Conservation (phyloP, 2,113 vertebrate genomes). For the Calidris pygmaea region DNA sequence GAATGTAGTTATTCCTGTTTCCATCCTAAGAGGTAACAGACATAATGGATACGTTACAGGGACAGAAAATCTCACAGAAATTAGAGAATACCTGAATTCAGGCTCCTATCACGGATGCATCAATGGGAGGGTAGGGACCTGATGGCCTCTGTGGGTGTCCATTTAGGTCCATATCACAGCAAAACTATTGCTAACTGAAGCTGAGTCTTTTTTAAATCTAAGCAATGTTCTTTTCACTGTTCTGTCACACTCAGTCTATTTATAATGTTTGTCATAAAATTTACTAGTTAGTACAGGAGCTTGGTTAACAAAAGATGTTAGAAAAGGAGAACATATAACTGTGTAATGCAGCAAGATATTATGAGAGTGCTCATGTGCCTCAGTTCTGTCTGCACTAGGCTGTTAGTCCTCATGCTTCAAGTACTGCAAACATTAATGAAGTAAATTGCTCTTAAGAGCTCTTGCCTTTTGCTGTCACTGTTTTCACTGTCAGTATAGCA, state of each 20-base stretch:
- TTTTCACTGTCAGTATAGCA: background rate
- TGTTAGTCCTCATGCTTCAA: background rate
- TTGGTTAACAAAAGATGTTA: background rate
- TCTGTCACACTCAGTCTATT: background rate
- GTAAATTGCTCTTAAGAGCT: background rate
- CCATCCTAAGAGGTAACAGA: background rate
- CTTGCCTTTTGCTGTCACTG: background rate
- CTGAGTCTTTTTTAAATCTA: background rate
- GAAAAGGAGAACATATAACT: background rate
- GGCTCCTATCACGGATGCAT: background rate
- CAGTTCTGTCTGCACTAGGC: background rate
- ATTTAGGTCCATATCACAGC: background rate
- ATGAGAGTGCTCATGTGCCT: background rate
- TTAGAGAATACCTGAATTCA: background rate
- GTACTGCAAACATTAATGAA: background rate
- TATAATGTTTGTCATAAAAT: background rate
- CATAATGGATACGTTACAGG: background rate
- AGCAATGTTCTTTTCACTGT: background rate
- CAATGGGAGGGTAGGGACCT: background rate
- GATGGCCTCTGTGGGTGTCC: background rate
- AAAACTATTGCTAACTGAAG: background rate
- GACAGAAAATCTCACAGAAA: background rate
- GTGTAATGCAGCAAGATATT: background rate
- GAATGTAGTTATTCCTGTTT: background rate
- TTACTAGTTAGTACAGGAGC: background rate